Evolutionary conservation across 2,888 invertebrate genomes (phyloP), one percentile per base, ranked within the genome.

Genomic region (Drosophila demipolita): DNA sequence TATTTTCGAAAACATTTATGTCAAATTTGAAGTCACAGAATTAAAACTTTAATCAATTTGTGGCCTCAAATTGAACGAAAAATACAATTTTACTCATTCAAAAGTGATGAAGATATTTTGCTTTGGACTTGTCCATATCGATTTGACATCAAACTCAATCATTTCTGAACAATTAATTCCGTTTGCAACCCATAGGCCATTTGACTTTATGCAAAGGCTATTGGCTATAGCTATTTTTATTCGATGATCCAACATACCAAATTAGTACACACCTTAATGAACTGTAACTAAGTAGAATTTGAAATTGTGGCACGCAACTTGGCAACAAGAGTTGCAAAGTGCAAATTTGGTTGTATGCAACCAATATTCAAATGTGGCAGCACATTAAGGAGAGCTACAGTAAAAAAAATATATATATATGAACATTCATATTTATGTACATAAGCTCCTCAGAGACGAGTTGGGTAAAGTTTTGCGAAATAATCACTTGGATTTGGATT

Each of bases 401-500:
- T 20, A 15, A 26, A 26, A 3, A 26, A 3, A 26, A 26, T 0
- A 26, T 5, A 5, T 23, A 26, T 26, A 23, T 8, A 38, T 11
- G 2, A 29, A 8, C 55, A 29, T 40, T 35, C 3, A 36, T 15
- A 17, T n/a, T 52, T 58, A 53, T 66, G 32, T 35, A n/a, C n/a
- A 36, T 29, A 12, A 59, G 32, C 12, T 9, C 3, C 48, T 38
- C 48, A 15, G 32, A 38, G 20, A 32, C 20, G 35, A 29, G 12
- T 4, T 23, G 32, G 20, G 7, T 17, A 50, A 29, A 36, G 45
- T 48, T 52, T n/a, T 20, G 17, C 3, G 17, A 65, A 53, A 60
- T 54, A 60, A 48, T 57, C 33, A 59, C 23, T 23, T 23, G 23
- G 23, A 23, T 68, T 60, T 26, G 42, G 62, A 45, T 52, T 38